These are phyloP conservation scores for Mixornis gularis DNA, from an alignment of 2,113 vertebrate genomes.

Conservation along the genomic window DNA sequence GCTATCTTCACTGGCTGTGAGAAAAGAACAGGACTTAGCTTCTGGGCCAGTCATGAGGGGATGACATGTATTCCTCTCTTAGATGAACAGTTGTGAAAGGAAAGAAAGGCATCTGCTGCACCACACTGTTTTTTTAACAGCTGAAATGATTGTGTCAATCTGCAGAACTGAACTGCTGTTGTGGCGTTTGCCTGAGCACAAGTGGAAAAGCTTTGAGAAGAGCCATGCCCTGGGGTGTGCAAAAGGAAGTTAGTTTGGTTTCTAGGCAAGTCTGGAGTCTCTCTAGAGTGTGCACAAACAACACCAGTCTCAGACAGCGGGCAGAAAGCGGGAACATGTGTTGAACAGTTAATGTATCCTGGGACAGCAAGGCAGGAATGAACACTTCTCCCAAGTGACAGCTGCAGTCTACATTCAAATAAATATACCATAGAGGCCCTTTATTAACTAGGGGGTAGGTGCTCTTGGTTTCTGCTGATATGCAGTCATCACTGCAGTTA, in stretches of 20 bases:
- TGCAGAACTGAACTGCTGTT: neutral
- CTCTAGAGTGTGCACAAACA: neutral
- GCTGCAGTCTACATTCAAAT: neutral
- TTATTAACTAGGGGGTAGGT: rapidly evolving
- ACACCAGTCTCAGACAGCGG: neutral
- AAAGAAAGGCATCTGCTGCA: neutral
- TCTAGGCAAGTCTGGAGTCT: neutral
- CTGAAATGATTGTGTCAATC: neutral
- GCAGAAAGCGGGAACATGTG: neutral
- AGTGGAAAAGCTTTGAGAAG: neutral
- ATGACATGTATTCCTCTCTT: neutral
- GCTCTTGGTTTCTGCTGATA: neutral
- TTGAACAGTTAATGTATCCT: neutral
- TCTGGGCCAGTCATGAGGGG: neutral
- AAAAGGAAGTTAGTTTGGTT: neutral
- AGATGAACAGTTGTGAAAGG: neutral
- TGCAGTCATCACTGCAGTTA: neutral
- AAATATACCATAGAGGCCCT: neutral
- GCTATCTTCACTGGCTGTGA: neutral
- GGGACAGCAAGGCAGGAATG: neutral
- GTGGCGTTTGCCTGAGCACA: neutral
- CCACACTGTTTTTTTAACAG: rapidly evolving
- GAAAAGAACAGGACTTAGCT: neutral
- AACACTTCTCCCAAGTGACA: neutral
- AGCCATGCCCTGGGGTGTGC: neutral